These are phyloP conservation scores for Micropoecilia bifurca DNA, from an alignment of 2,797 vertebrate species.

Conservation along the genomic window DNA sequence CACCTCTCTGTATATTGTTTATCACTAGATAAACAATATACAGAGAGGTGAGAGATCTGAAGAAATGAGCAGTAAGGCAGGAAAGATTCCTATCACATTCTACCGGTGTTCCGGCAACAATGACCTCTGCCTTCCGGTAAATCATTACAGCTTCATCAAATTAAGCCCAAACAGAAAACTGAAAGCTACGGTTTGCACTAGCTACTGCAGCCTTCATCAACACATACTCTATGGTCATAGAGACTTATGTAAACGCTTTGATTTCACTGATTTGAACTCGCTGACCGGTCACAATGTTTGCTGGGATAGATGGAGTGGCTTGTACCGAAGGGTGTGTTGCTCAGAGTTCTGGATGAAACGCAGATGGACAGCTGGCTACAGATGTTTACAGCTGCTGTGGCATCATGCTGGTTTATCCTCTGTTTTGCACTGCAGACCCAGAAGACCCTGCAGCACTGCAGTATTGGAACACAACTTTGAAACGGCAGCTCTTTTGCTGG, in stretches of 20 bases:
- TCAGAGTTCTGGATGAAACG: conserved; percentile 23
- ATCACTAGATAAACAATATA: not conserved
- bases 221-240: conserved; percentile 10
- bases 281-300: conserved; percentile 4
- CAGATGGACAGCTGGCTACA: conserved; percentile 48
- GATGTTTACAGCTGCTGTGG: conserved; percentile 53
- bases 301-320: conserved; percentile 6
- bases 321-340: not conserved
- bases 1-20: too few relatives aligned
- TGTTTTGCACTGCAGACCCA: conserved; percentile 25
- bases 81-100: not conserved
- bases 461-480: not conserved
- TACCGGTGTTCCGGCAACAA: conserved; percentile 12
- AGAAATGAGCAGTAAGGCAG: not conserved
- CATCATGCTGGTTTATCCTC: conserved; percentile 41
- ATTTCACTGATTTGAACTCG: conserved; percentile 14
- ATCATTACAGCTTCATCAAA: conserved; percentile 38
- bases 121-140: conserved; percentile 26
- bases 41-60: not conserved
- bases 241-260: conserved; percentile 5
- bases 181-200: conserved; percentile 3
- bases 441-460: conserved; percentile 8
- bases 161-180: conserved; percentile 26
- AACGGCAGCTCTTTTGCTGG: not conserved
- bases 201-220: conserved; percentile 2